Percentiles rank a stretch among this genome's conserved stretches.
These are phyloP conservation scores for Hymenochirus boettgeri DNA, from an alignment of 2,113 vertebrate species.

Conservation along the genomic window DNA sequence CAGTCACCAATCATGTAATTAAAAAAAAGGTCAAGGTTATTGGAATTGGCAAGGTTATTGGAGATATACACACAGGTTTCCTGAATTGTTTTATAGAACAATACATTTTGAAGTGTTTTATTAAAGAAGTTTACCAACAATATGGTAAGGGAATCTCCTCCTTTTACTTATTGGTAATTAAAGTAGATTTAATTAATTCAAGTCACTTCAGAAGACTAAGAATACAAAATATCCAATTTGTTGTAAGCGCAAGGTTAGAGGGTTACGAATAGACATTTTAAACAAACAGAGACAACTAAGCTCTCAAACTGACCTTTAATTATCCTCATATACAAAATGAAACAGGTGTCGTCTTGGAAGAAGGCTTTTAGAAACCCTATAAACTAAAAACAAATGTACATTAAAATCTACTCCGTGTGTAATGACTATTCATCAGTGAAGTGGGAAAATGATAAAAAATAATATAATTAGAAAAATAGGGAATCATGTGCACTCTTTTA, in stretches of 20 bases:
- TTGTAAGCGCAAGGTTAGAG: slow-evolving; percentile 48
- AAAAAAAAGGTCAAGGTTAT: slow-evolving; percentile 29
- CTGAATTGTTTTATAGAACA: slow-evolving; percentile 38
- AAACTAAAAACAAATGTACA: too few relatives aligned
- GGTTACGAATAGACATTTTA: too few relatives aligned
- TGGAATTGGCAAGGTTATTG: slow-evolving; percentile 24
- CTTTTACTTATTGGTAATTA: slow-evolving; percentile 44
- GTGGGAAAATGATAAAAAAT: too few relatives aligned
- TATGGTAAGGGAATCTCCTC: slow-evolving; percentile 21
- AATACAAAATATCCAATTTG: slow-evolving; percentile 48
- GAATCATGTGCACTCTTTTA: too few relatives aligned
- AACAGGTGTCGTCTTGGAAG: too few relatives aligned
- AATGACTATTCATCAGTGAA: too few relatives aligned
- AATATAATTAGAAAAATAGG: too few relatives aligned
- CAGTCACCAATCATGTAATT: slow-evolving; percentile 29
- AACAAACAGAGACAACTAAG: too few relatives aligned
- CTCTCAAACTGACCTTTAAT: too few relatives aligned
- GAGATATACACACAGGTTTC: slow-evolving; percentile 33
- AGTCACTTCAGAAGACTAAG: slow-evolving; percentile 45
- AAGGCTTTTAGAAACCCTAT: too few relatives aligned
- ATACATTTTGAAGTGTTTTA: slow-evolving; percentile 46
- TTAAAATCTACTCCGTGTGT: too few relatives aligned
- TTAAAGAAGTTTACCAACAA: slow-evolving; percentile 44
- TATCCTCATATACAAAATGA: too few relatives aligned
- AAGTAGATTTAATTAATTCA: slow-evolving; percentile 46